phyloP scores from a whole-genome alignment of 2,113 vertebrate genomes.

The Taurulus bubalis region DNA sequence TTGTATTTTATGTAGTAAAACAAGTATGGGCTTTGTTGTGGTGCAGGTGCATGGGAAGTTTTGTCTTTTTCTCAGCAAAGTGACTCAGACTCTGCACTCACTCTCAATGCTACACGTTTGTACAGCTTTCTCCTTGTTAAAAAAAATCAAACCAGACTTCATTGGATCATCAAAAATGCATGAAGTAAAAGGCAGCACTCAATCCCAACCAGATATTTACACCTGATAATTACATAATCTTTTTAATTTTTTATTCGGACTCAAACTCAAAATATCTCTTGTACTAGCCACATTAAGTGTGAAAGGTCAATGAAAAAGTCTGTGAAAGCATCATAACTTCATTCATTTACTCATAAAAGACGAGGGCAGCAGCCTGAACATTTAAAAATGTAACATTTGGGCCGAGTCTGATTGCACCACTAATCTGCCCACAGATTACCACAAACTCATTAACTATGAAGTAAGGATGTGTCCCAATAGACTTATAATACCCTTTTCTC shows the following conservation, averaged over 20 bases:
- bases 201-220: no score
- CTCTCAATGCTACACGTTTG: neutral
- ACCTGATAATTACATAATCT: neutral
- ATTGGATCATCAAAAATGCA: neutral
- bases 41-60: neutral
- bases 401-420: constrained; percentile 63
- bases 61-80: neutral
- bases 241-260: neutral
- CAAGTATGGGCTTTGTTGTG: neutral
- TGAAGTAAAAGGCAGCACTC: neutral
- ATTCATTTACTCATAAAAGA: constrained; percentile 14
- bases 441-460: constrained; percentile 72
- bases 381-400: constrained; percentile 67
- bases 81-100: neutral
- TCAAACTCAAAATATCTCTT: neutral
- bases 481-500: constrained; percentile 59
- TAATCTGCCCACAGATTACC: constrained; percentile 74
- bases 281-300: neutral
- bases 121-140: neutral
- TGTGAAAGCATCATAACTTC: neutral
- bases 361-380: constrained; percentile 31
- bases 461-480: constrained; percentile 63
- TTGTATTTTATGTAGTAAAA: neutral
- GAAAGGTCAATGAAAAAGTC: neutral
- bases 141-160: neutral